phyloP scores from a whole-genome alignment of 1,140 invertebrate species.

The Agraylea sexmaculata region DNA sequence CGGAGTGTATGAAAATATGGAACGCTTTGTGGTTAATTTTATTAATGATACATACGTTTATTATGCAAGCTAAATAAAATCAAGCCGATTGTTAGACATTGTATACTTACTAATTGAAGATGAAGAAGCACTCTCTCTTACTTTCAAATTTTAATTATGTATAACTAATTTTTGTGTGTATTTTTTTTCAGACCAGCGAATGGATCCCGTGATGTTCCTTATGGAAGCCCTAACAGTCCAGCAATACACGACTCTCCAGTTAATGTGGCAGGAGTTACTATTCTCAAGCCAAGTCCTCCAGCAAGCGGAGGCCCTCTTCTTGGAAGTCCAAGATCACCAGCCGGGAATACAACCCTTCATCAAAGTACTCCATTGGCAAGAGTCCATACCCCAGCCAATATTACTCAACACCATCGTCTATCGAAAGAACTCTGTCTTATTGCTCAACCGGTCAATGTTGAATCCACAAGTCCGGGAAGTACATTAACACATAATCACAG shows the following conservation, averaged over 20 bases:
- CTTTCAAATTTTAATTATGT: too few relatives aligned
- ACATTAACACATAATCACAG: constrained; percentile 24
- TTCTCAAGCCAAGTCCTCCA: constrained; percentile 7
- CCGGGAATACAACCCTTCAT: constrained; percentile 27
- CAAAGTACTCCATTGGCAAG: constrained; percentile 24
- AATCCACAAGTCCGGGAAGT: constrained; percentile 12
- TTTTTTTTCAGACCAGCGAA: constrained; percentile 29
- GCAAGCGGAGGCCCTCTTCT: constrained; percentile 26
- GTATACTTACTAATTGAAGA: too few relatives aligned
- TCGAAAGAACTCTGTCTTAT: constrained; percentile 21
- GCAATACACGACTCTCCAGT: constrained; percentile 27
- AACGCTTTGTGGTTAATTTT: too few relatives aligned
- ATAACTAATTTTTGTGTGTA: too few relatives aligned
- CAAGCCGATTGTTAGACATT: too few relatives aligned
- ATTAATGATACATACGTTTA: too few relatives aligned
- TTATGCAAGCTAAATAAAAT: too few relatives aligned
- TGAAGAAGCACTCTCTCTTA: too few relatives aligned
- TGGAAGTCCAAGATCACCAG: constrained; percentile 24
- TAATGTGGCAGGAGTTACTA: constrained; percentile 22
- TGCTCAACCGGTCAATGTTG: constrained; percentile 16
- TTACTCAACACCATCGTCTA: constrained; percentile 26
- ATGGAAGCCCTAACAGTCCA: constrained; percentile 26
- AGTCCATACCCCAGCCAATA: constrained; percentile 31
- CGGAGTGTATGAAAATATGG: too few relatives aligned
- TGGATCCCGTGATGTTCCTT: constrained; percentile 29